A percentile compares a stretch with the other conserved stretches of the same genome.
Evolutionary conservation across 2,113 vertebrate species (phyloP).

Genomic region (Hipposideros armiger): DNA sequence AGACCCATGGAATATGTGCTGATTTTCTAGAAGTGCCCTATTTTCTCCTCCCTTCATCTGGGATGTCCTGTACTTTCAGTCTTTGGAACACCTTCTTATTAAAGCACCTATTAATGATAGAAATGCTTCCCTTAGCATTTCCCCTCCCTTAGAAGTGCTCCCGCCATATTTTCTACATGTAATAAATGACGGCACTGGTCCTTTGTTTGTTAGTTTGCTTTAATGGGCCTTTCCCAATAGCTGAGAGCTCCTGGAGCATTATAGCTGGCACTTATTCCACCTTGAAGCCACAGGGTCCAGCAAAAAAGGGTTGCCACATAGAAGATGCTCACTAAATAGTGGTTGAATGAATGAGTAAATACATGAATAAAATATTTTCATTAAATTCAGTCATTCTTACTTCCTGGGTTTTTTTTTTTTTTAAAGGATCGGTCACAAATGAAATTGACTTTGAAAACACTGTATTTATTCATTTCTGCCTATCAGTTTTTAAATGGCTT

Average conservation of each 20-base stretch:
- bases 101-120: neutral
- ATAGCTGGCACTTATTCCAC: neutral
- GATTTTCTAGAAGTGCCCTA: neutral
- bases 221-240: neutral
- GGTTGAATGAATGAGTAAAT: neutral
- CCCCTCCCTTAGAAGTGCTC: neutral
- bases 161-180: neutral
- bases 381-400: constrained; percentile 25
- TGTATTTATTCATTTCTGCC: neutral
- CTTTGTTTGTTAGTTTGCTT: neutral
- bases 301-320: neutral
- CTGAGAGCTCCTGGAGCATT: neutral
- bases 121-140: too few species aligned
- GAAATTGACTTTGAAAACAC: neutral
- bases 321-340: neutral
- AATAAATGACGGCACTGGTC: neutral
- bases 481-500: neutral
- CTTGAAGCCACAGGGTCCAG: neutral
- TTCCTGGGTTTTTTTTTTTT: neutral
- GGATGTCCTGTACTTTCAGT: neutral
- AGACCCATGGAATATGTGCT: neutral
- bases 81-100: neutral
- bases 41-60: neutral
- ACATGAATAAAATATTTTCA: neutral
- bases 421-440: constrained; percentile 53